Percentiles rank a stretch among this genome's conserved stretches.
phyloP scores from a whole-genome alignment of 2,888 invertebrate genomes.

The Spodoptera picta region DNA sequence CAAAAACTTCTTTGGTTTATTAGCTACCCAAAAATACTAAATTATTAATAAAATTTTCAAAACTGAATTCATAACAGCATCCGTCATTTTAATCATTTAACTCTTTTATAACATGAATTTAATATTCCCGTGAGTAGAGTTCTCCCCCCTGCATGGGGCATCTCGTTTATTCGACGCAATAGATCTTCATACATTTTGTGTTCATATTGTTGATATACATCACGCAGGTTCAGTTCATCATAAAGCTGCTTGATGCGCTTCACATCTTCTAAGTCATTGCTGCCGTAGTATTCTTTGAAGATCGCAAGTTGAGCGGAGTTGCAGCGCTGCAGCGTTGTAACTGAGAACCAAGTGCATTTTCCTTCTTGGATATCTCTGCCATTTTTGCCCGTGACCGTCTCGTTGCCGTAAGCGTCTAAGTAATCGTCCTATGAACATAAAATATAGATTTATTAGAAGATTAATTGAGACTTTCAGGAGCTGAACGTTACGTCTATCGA shows the following conservation, averaged over 20 bases:
- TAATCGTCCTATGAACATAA: slow-evolving; percentile 35
- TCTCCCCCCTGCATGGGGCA: slow-evolving; percentile 16
- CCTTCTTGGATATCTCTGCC: slow-evolving; percentile 96
- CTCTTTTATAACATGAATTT: slow-evolving; percentile 25
- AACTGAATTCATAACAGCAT: no score
- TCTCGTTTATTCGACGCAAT: slow-evolving; percentile 9
- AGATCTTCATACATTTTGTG: slow-evolving; percentile 11
- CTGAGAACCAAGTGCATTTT: slow-evolving; percentile 97
- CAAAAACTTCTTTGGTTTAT: no score
- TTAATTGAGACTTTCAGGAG: no score
- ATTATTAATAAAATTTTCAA: no score
- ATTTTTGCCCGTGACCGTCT: slow-evolving; percentile 14
- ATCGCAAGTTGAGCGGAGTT: slow-evolving; percentile 88
- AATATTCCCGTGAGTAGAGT: slow-evolving; percentile 22
- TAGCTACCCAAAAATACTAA: no score
- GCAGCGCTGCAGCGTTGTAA: slow-evolving; percentile 93
- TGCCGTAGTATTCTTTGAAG: slow-evolving; percentile 91
- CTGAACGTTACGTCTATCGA: no score
- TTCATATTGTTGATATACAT: slow-evolving; percentile 18
- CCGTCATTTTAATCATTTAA: not conserved
- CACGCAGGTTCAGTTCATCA: slow-evolving; percentile 89
- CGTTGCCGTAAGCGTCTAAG: slow-evolving; percentile 18
- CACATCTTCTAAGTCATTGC: slow-evolving; percentile 89
- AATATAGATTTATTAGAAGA: slow-evolving; percentile 10
- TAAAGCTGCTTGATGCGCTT: slow-evolving; percentile 70